phyloP scores from a whole-genome alignment of 2,888 invertebrate genomes.

The Dromius quadrimaculatus region DNA sequence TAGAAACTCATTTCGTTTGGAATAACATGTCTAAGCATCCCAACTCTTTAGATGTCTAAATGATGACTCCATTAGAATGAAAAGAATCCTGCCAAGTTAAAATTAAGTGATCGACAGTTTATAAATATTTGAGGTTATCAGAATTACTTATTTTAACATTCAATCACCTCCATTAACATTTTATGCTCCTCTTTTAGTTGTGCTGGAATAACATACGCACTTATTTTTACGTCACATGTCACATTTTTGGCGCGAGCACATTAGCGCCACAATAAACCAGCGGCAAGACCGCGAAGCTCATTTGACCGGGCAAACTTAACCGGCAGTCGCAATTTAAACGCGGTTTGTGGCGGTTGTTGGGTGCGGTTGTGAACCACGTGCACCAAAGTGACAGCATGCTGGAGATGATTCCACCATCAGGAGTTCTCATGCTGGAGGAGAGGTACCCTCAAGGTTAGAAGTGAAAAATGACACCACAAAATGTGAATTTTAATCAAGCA shows the following conservation, averaged over 20 bases:
- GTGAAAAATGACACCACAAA: background rate
- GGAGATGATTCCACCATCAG: conserved; percentile 41
- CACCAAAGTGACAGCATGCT: conserved; percentile 30
- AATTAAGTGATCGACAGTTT: too few relatives aligned
- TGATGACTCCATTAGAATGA: too few relatives aligned
- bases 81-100: too few relatives aligned
- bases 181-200: too few relatives aligned
- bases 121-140: too few relatives aligned
- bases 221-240: background rate
- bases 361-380: conserved; percentile 28
- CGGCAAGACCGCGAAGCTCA: conserved; percentile 17
- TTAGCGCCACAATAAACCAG: conserved; percentile 22
- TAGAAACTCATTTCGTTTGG: too few relatives aligned
- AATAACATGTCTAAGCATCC: too few relatives aligned
- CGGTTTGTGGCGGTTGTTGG: conserved; percentile 17
- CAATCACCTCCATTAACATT: too few relatives aligned
- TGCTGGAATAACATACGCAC: too few relatives aligned
- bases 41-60: too few relatives aligned
- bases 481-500: background rate
- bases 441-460: conserved; percentile 39
- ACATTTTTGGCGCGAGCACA: conserved; percentile 44
- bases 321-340: conserved; percentile 26
- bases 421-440: conserved; percentile 17
- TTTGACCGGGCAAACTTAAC: conserved; percentile 1
- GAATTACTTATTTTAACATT: too few relatives aligned